Conservation (phyloP, 2,888 invertebrate species). For the Loripinus fragilis region DNA sequence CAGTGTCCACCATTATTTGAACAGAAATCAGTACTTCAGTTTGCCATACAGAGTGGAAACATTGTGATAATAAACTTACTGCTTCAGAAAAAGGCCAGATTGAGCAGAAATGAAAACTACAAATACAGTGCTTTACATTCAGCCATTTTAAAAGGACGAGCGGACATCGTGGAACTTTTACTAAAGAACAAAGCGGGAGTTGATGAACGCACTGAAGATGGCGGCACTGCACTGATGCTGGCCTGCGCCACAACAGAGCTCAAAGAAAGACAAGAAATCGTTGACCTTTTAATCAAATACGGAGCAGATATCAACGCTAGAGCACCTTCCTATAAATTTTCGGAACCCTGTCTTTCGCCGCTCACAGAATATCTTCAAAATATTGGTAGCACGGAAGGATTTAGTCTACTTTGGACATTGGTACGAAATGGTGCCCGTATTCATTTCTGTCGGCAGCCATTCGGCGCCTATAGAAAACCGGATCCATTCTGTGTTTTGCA, state of each 20-base stretch:
- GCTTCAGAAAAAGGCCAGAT: slow-evolving; percentile 91
- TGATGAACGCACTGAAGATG: slow-evolving; percentile 83
- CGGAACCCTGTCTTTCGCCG: slow-evolving; percentile 89
- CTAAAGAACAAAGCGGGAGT: slow-evolving; percentile 84
- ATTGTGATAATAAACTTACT: slow-evolving; percentile 89
- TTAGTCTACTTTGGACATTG: slow-evolving; percentile 88
- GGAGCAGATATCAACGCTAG: slow-evolving; percentile 79
- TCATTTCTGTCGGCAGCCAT: slow-evolving; percentile 85
- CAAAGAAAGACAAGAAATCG: slow-evolving; percentile 72
- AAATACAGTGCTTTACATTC: slow-evolving; percentile 92
- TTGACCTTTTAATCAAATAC: slow-evolving; percentile 73
- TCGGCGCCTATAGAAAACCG: slow-evolving; percentile 47
- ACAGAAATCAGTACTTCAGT: slow-evolving; percentile 93
- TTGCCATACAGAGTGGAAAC: slow-evolving; percentile 92
- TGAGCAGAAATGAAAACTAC: slow-evolving; percentile 87
- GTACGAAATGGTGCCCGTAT: slow-evolving; percentile 89
- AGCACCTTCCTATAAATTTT: slow-evolving; percentile 85
- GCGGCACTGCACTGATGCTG: slow-evolving; percentile 83
- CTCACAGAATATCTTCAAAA: slow-evolving; percentile 91
- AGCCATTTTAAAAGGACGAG: slow-evolving; percentile 87
- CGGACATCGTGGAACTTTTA: slow-evolving; percentile 78
- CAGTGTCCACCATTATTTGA: slow-evolving; percentile 94
- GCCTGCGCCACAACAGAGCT: slow-evolving; percentile 80
- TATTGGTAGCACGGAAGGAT: slow-evolving; percentile 86
- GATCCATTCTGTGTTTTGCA: slow-evolving; percentile 93